These are phyloP conservation scores for Brachyrhaphis roseni DNA, from an alignment of 2,797 vertebrate genomes.

Conservation along the genomic window DNA sequence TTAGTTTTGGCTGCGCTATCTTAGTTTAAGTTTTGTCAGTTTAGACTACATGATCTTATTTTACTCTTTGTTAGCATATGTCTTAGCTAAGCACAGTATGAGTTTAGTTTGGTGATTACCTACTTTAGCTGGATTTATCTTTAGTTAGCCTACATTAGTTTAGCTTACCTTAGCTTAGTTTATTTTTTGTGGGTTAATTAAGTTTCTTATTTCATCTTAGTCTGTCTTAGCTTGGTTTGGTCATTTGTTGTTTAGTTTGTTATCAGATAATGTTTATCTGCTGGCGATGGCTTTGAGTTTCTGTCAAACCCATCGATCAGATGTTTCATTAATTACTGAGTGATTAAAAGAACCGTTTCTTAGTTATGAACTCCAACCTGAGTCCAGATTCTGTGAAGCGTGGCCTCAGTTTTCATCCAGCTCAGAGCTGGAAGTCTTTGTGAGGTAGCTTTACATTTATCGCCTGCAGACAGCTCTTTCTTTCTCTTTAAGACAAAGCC, in stretches of 20 bases:
- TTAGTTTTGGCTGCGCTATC: neutral
- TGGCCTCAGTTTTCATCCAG: neutral
- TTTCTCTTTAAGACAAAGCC: neutral
- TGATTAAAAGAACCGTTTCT: neutral
- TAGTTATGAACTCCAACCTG: neutral
- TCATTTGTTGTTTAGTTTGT: neutral
- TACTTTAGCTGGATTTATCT: too few relatives aligned
- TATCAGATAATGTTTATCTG: neutral
- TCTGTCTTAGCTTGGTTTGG: neutral
- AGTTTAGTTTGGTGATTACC: neutral
- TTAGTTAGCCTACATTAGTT: neutral
- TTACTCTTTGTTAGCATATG: neutral
- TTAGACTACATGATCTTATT: neutral
- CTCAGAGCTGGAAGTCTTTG: neutral
- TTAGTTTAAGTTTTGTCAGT: neutral
- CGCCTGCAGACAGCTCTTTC: conserved; percentile 2
- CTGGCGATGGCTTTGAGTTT: neutral
- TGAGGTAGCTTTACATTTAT: neutral
- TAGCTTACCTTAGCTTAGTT: neutral
- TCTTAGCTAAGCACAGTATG: too few relatives aligned
- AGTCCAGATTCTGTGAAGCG: neutral
- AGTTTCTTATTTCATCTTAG: neutral
- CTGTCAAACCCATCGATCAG: neutral
- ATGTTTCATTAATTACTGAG: neutral
- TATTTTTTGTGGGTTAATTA: neutral